Conservation (phyloP, 1,140 invertebrate species). For the Drosophila simulans region DNA sequence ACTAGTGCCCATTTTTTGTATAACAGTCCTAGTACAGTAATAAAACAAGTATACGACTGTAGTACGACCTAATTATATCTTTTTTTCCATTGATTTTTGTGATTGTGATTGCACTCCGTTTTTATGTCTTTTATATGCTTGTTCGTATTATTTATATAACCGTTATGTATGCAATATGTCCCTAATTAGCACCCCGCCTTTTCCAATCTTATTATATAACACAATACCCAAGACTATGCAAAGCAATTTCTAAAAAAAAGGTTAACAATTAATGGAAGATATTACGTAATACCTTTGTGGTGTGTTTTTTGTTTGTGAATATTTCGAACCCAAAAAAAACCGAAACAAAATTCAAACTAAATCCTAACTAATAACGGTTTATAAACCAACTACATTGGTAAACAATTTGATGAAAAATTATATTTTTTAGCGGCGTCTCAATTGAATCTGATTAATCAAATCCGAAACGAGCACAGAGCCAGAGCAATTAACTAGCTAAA, state of each 20-base stretch:
- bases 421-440: conserved; percentile 71
- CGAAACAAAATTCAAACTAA: conserved; percentile 16
- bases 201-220: conserved; percentile 1
- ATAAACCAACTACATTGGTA: conserved; percentile 22
- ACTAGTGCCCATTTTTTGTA: not conserved
- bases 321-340: conserved; percentile 13
- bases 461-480: conserved; percentile 29
- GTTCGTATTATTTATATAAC: not conserved
- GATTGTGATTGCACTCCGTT: not conserved
- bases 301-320: conserved; percentile 38
- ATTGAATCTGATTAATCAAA: conserved; percentile 66
- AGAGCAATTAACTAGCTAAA: conserved; percentile 45
- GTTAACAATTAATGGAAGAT: conserved; percentile 8
- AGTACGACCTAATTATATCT: not conserved
- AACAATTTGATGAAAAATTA: conserved; percentile 50
- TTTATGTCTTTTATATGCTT: conserved; percentile 2
- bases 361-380: conserved; percentile 20
- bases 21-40: not conserved
- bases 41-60: not conserved
- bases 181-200: not conserved
- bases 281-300: conserved; percentile 27
- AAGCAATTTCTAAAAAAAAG: conserved; percentile 42
- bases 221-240: conserved; percentile 23
- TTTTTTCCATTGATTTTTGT: not conserved
- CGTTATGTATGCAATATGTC: not conserved